A percentile compares a stretch with the other conserved stretches of the same genome.
phyloP scores from a whole-genome alignment of 2,113 vertebrate species.

The Mugil cephalus region DNA sequence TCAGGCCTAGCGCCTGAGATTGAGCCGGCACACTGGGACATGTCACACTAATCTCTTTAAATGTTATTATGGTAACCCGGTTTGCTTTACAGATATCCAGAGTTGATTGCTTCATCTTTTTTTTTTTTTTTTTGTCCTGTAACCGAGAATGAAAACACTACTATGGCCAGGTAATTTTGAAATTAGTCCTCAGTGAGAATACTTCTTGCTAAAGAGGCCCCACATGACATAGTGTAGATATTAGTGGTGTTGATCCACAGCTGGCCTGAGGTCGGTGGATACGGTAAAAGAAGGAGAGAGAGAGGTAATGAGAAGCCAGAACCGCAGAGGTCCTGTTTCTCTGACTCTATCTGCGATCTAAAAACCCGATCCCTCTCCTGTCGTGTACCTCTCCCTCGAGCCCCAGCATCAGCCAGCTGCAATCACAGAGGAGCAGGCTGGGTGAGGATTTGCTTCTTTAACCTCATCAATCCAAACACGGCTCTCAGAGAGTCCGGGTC shows the following conservation, averaged over 20 bases:
- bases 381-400: slow-evolving; percentile 23
- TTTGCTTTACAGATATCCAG: slow-evolving; percentile 62
- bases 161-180: slow-evolving; percentile 61
- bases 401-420: slow-evolving; percentile 61
- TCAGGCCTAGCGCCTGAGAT: slow-evolving; percentile 40
- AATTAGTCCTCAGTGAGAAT: slow-evolving; percentile 55
- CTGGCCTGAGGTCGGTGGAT: slow-evolving; percentile 58
- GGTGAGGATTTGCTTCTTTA: slow-evolving; percentile 54
- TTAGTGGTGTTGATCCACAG: slow-evolving; percentile 66
- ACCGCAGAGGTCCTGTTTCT: slow-evolving; percentile 54
- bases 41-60: slow-evolving; percentile 77
- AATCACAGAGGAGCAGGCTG: slow-evolving; percentile 63
- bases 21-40: slow-evolving; percentile 61
- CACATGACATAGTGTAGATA: slow-evolving; percentile 61
- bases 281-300: slow-evolving; percentile 23
- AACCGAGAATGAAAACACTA: slow-evolving; percentile 66
- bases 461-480: slow-evolving; percentile 66
- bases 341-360: slow-evolving; percentile 42
- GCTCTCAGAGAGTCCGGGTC: slow-evolving; percentile 36
- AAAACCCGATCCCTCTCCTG: slow-evolving; percentile 52
- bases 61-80: slow-evolving; percentile 75
- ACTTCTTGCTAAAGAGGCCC: slow-evolving; percentile 50
- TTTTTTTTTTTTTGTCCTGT: slow-evolving; percentile 23
- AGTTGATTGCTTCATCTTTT: slow-evolving; percentile 66
- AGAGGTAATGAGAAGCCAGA: slow-evolving; percentile 40